Evolutionary conservation across 2,113 vertebrate genomes (phyloP).

Genomic region (Bufo gargarizans): DNA sequence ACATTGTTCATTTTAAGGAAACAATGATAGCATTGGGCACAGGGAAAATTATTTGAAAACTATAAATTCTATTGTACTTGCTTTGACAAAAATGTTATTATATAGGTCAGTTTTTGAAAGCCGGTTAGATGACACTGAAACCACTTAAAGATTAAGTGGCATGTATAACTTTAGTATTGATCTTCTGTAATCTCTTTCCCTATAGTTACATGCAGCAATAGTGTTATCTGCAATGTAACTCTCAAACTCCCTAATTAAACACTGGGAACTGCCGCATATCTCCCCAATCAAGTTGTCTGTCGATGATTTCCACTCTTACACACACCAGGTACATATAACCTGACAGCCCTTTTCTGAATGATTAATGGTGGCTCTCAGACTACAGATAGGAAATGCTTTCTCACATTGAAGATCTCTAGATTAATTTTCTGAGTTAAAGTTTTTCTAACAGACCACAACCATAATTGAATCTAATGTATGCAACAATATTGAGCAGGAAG

Average conservation of each 20-base stretch:
- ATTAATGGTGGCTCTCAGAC: constrained; percentile 24
- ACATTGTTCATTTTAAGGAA: too few relatives aligned
- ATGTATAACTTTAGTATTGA: not conserved
- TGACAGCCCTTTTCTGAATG: constrained; percentile 27
- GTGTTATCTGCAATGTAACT: constrained; percentile 46
- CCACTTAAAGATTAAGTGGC: not conserved
- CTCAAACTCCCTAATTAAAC: constrained; percentile 27
- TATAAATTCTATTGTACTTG: not conserved
- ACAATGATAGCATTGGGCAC: not conserved
- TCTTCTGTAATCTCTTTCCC: not conserved
- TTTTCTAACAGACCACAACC: not conserved
- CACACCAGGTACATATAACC: not conserved
- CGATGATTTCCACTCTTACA: not conserved
- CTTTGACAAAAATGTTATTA: not conserved
- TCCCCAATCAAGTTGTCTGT: constrained; percentile 28
- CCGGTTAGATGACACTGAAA: not conserved
- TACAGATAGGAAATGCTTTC: not conserved
- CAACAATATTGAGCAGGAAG: not conserved
- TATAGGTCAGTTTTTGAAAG: not conserved
- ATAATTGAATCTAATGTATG: not conserved
- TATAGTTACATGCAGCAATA: not conserved
- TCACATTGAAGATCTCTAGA: not conserved
- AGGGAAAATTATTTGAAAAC: not conserved
- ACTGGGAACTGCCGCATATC: constrained; percentile 5
- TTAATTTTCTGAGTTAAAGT: constrained; percentile 6